These are phyloP conservation scores for Norana najaformis DNA, from an alignment of 2,888 invertebrate species.

Conservation along the genomic window DNA sequence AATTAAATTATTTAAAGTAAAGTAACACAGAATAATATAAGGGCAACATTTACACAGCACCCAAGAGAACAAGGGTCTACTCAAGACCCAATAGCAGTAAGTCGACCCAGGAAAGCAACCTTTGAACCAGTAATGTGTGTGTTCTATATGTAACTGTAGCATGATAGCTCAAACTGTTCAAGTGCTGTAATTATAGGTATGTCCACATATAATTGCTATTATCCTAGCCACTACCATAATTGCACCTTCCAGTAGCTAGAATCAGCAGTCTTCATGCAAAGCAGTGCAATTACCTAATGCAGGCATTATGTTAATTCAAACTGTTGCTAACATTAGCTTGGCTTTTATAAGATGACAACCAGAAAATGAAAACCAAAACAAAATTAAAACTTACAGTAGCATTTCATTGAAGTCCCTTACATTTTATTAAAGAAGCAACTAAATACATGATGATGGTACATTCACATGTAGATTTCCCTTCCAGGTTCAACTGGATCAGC, in stretches of 20 bases:
- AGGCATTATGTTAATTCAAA: background rate
- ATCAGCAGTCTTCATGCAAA: background rate
- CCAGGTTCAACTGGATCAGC: background rate
- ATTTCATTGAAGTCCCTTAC: background rate
- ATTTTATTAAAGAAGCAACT: background rate
- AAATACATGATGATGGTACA: background rate
- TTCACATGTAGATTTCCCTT: background rate
- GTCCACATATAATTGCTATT: background rate
- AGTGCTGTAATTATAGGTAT: background rate
- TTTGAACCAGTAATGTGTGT: background rate
- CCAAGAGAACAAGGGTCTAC: background rate
- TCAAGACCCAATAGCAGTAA: background rate
- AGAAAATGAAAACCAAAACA: conserved; percentile 5
- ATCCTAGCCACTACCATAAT: background rate
- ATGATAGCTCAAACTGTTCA: background rate
- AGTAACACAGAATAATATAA: background rate
- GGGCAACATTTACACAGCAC: background rate
- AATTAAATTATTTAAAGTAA: background rate
- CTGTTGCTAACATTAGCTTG: background rate
- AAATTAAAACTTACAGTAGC: background rate
- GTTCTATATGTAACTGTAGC: background rate
- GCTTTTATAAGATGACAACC: background rate
- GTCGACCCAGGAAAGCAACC: background rate
- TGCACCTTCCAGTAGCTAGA: background rate
- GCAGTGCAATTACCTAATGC: background rate